A percentile compares a stretch with the other conserved stretches of the same genome.
These are phyloP conservation scores for Pogonomyrmex californicus DNA, from an alignment of 1,140 invertebrate species.

Conservation along the genomic window DNA sequence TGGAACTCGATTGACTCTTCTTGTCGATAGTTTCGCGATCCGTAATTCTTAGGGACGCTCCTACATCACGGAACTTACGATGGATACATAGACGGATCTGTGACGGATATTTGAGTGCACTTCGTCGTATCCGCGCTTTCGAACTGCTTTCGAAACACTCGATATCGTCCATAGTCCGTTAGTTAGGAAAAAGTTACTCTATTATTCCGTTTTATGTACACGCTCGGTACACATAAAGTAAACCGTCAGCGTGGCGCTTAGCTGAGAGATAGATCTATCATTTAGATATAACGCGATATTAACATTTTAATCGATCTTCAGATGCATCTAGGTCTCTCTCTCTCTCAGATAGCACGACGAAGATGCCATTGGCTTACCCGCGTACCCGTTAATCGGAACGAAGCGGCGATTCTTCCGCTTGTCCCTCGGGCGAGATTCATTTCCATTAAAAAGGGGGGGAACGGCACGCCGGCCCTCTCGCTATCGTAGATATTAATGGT, in stretches of 20 bases:
- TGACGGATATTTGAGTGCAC: constrained; percentile 16
- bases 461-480: neutral
- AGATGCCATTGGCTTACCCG: neutral
- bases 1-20: constrained; percentile 28
- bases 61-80: constrained; percentile 27
- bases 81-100: constrained; percentile 35
- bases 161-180: neutral
- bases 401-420: constrained; percentile 16
- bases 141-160: neutral
- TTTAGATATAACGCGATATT: neutral
- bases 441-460: constrained; percentile 48
- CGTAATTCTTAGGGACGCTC: constrained; percentile 47
- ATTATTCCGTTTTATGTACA: neutral
- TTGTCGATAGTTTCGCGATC: constrained; percentile 50
- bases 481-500: constrained; percentile 56
- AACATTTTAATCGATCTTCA: neutral
- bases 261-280: neutral
- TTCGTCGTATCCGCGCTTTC: neutral
- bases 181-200: neutral
- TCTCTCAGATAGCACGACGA: neutral
- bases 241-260: neutral
- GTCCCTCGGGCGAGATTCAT: constrained; percentile 38
- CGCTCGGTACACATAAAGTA: neutral
- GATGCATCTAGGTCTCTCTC: neutral
- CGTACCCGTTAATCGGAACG: neutral